phyloP scores from a whole-genome alignment of 1,140 invertebrate species.

The Conus ventricosus region DNA sequence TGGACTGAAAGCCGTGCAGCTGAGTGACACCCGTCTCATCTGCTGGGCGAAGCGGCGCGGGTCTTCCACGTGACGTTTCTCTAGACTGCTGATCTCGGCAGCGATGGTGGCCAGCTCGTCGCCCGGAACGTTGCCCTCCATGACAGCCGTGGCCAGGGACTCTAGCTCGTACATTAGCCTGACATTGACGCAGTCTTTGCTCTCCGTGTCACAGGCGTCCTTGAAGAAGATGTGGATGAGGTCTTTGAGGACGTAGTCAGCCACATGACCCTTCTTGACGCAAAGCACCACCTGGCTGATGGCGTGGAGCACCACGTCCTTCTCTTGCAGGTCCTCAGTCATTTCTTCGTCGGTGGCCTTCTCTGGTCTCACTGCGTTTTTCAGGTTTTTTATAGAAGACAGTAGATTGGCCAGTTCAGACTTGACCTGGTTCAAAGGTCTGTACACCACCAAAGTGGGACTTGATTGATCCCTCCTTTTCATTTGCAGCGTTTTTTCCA shows the following conservation, averaged over 20 bases:
- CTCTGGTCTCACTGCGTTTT: neutral
- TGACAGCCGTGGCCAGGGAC: neutral
- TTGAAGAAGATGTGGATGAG: neutral
- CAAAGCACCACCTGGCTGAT: neutral
- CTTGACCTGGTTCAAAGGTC: neutral
- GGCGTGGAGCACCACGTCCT: conserved; percentile 13
- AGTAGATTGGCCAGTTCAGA: neutral
- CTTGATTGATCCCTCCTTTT: too few relatives aligned
- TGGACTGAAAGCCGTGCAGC: neutral
- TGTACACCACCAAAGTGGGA: neutral
- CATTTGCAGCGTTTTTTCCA: neutral
- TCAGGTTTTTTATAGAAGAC: neutral
- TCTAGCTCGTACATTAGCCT: neutral
- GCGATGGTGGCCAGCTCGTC: neutral
- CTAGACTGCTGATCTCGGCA: neutral
- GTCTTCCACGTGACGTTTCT: neutral
- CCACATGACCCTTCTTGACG: neutral
- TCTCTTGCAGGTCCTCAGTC: neutral
- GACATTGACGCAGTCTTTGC: neutral
- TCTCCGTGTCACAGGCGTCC: neutral
- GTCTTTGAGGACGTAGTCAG: neutral
- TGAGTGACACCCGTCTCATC: neutral
- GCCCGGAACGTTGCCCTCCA: neutral
- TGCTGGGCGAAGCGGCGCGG: neutral
- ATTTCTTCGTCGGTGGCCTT: neutral